Percentiles rank a stretch among this genome's conserved stretches.
These are phyloP conservation scores for Bembecia ichneumoniformis DNA, from an alignment of 2,888 invertebrate species.

Conservation along the genomic window DNA sequence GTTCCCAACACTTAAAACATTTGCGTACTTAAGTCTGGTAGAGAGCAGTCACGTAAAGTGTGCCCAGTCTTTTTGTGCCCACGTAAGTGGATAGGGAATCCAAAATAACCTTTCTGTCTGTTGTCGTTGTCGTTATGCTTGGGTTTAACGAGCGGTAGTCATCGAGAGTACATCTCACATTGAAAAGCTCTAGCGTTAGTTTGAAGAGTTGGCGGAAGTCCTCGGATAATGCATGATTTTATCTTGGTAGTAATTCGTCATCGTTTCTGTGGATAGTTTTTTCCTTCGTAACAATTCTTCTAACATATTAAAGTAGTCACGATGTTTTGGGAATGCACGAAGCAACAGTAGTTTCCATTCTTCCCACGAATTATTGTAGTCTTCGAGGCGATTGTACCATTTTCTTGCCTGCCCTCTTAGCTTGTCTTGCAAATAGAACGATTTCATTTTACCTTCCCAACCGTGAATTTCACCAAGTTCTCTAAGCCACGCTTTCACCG, in stretches of 20 bases:
- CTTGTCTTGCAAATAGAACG: too few species aligned
- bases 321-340: too few species aligned
- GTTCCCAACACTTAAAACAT: constrained; percentile 13
- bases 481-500: neutral
- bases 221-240: too few species aligned
- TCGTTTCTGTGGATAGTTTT: constrained; percentile 13
- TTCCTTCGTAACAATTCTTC: constrained; percentile 17
- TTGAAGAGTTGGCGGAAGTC: too few species aligned
- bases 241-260: constrained; percentile 24
- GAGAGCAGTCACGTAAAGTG: constrained; percentile 9
- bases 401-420: too few species aligned
- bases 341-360: too few species aligned
- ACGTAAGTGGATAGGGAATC: constrained; percentile 9
- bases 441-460: too few species aligned
- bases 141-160: constrained; percentile 10
- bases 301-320: constrained; percentile 14
- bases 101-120: neutral
- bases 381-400: too few species aligned
- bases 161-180: constrained; percentile 16
- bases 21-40: constrained; percentile 10
- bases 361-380: too few species aligned
- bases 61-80: constrained; percentile 14
- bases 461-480: constrained; percentile 16
- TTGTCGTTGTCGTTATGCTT: constrained; percentile 1
- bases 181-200: constrained; percentile 18